phyloP scores from a whole-genome alignment of 2,797 vertebrate genomes.

The Florisuga fusca region DNA sequence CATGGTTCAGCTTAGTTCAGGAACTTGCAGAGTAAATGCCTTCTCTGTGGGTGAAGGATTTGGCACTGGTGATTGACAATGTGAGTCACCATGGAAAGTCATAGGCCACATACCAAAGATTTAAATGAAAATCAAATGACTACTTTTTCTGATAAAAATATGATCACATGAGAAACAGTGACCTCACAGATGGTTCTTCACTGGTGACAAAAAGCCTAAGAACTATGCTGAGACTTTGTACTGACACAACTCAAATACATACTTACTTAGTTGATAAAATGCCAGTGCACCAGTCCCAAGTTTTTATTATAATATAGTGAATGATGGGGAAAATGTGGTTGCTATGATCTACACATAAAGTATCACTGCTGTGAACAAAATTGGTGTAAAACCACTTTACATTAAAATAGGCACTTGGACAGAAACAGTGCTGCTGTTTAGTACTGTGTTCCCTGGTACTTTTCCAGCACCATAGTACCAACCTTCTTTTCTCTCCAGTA shows the following conservation, averaged over 20 bases:
- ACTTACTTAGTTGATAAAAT: background rate
- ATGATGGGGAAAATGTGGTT: background rate
- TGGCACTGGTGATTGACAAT: background rate
- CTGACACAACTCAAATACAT: background rate
- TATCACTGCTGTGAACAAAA: background rate
- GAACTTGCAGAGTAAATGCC: background rate
- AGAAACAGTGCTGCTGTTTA: background rate
- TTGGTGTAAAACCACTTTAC: background rate
- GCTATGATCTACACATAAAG: background rate
- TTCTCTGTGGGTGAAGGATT: background rate
- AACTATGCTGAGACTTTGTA: background rate
- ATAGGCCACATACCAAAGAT: background rate
- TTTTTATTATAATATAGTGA: background rate
- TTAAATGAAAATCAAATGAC: background rate
- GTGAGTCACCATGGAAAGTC: background rate
- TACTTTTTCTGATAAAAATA: background rate
- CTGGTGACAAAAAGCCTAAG: background rate
- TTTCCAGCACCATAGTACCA: background rate
- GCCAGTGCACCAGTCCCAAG: background rate
- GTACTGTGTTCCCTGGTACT: background rate
- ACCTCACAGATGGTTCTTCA: background rate
- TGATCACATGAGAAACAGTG: background rate
- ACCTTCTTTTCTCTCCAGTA: background rate
- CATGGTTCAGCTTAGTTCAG: background rate
- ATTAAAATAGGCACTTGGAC: background rate